A percentile compares a stretch with the other conserved stretches of the same genome.
Evolutionary conservation across 2,113 vertebrate species (phyloP).

Genomic region (Macrotus californicus): DNA sequence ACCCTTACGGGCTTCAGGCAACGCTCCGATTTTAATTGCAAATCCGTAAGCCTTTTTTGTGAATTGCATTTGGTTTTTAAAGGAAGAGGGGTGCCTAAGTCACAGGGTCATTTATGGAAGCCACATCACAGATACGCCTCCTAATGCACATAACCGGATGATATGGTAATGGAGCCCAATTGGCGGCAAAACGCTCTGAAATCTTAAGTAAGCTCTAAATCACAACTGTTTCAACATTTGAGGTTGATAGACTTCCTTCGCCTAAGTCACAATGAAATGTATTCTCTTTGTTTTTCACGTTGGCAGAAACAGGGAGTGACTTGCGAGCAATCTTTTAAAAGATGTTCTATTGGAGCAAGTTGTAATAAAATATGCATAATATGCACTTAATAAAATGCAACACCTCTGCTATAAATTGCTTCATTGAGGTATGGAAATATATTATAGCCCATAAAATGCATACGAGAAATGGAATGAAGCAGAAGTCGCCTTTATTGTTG

Average conservation of each 20-base stretch:
- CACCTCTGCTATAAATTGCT: slow-evolving; percentile 65
- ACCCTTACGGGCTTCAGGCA: slow-evolving; percentile 59
- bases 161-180: slow-evolving; percentile 76
- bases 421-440: neutral
- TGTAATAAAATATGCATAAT: slow-evolving; percentile 78
- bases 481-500: slow-evolving; percentile 64
- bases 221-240: slow-evolving; percentile 70
- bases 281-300: slow-evolving; percentile 77
- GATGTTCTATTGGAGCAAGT: slow-evolving; percentile 73
- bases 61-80: slow-evolving; percentile 80
- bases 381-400: slow-evolving; percentile 78
- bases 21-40: slow-evolving; percentile 69
- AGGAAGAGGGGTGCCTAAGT: slow-evolving; percentile 58
- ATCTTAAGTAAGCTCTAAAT: slow-evolving; percentile 72
- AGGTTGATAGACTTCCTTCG: slow-evolving; percentile 60
- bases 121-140: slow-evolving; percentile 59
- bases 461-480: slow-evolving; percentile 71
- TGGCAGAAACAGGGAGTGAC: slow-evolving; percentile 73
- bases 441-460: slow-evolving; percentile 63
- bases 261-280: slow-evolving; percentile 62
- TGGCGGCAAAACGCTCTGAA: slow-evolving; percentile 73
- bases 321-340: slow-evolving; percentile 73
- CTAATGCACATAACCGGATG: slow-evolving; percentile 76
- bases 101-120: slow-evolving; percentile 73
- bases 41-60: slow-evolving; percentile 67